Percentiles rank a stretch among this genome's conserved stretches.
Evolutionary conservation across 2,797 vertebrate genomes (phyloP).

Genomic region (Anguilla megastoma): DNA sequence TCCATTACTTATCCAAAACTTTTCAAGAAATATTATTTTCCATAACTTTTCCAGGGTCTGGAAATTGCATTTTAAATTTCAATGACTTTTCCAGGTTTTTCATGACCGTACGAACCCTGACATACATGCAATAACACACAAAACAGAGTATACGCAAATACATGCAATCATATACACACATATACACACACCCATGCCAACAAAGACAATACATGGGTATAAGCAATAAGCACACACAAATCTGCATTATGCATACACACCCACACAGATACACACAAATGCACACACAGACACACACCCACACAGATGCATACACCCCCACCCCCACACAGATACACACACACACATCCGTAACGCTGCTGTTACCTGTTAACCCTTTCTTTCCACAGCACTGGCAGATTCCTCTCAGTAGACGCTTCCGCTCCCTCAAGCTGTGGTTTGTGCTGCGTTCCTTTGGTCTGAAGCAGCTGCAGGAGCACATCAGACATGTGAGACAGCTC

Average conservation of each 20-base stretch:
- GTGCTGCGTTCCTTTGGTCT: constrained; percentile 93
- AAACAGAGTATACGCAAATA: neutral
- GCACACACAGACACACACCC: neutral
- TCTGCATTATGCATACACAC: neutral
- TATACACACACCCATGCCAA: neutral
- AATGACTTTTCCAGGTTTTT: too few relatives aligned
- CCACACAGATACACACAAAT: neutral
- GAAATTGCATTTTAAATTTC: too few relatives aligned
- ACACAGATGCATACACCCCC: neutral
- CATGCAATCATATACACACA: neutral
- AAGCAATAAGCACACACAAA: neutral
- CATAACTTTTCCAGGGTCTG: too few relatives aligned
- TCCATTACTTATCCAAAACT: too few relatives aligned
- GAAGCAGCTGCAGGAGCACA: constrained; percentile 89
- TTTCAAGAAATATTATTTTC: too few relatives aligned
- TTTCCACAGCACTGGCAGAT: constrained; percentile 91
- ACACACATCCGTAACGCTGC: neutral
- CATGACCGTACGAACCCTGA: too few relatives aligned
- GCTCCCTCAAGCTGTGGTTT: constrained; percentile 96
- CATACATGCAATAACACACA: neutral
- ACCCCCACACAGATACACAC: neutral
- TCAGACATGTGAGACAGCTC: constrained; percentile 81
- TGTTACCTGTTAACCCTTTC: neutral
- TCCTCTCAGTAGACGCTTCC: constrained; percentile 91
- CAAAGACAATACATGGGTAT: neutral